phyloP scores from a whole-genome alignment of 2,888 invertebrate genomes.

The Lydus trimaculatus region DNA sequence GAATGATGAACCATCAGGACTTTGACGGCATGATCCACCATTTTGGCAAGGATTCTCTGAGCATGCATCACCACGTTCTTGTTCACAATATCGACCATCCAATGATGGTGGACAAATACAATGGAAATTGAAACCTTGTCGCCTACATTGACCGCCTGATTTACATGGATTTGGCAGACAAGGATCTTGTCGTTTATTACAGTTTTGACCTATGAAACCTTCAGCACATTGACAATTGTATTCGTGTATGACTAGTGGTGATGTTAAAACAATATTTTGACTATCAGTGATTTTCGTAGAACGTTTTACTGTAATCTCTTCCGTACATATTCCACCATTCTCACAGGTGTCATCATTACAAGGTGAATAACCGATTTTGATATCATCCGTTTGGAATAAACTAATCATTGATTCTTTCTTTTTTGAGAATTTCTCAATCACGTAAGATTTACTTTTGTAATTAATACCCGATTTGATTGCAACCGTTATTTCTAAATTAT shows the following conservation, averaged over 20 bases:
- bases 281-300: slow-evolving; percentile 81
- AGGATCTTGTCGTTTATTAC: slow-evolving; percentile 89
- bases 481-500: slow-evolving; percentile 74
- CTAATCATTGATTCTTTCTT: slow-evolving; percentile 72
- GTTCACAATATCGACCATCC: slow-evolving; percentile 85
- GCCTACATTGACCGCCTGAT: slow-evolving; percentile 82
- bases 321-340: slow-evolving; percentile 80
- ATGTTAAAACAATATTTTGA: slow-evolving; percentile 80
- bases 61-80: slow-evolving; percentile 85
- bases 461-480: slow-evolving; percentile 68
- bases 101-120: slow-evolving; percentile 81
- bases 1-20: slow-evolving; percentile 86
- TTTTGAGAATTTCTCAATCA: slow-evolving; percentile 70
- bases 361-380: slow-evolving; percentile 79
- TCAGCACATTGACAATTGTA: slow-evolving; percentile 83
- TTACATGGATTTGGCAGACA: slow-evolving; percentile 90
- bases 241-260: slow-evolving; percentile 80
- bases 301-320: slow-evolving; percentile 72
- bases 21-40: slow-evolving; percentile 90
- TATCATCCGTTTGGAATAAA: slow-evolving; percentile 67
- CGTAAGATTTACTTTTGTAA: slow-evolving; percentile 71
- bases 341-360: slow-evolving; percentile 77
- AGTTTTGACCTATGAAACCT: slow-evolving; percentile 83
- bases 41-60: slow-evolving; percentile 87
- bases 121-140: slow-evolving; percentile 83